These are phyloP conservation scores for Periphyllus acericola DNA, from an alignment of 2,888 invertebrate genomes.

Conservation along the genomic window DNA sequence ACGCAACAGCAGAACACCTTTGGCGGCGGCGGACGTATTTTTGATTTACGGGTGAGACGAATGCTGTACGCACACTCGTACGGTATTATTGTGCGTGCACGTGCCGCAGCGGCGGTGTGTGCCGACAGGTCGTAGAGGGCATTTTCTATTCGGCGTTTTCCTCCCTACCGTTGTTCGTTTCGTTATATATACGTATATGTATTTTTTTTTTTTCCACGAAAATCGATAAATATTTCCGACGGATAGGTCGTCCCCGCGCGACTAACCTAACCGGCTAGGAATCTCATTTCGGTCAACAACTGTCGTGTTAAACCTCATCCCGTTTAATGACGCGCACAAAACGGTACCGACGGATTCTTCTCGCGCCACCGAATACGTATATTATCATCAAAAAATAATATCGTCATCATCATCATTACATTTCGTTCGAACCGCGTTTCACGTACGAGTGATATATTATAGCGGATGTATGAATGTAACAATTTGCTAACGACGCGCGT, in stretches of 20 bases:
- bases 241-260: neutral
- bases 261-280: too few species aligned
- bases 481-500: too few species aligned
- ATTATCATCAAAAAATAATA: too few species aligned
- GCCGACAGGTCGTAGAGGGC: neutral
- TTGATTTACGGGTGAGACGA: slow-evolving; percentile 14
- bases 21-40: neutral
- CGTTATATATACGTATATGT: neutral
- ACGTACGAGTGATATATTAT: neutral
- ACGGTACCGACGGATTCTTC: neutral
- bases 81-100: neutral
- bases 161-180: neutral
- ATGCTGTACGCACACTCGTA: neutral
- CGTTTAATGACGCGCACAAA: neutral
- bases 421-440: neutral
- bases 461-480: too few species aligned
- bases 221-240: slow-evolving; percentile 17
- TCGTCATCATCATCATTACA: too few species aligned
- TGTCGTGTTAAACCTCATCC: neutral
- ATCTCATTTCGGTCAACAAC: neutral
- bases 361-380: neutral
- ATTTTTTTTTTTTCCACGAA: neutral
- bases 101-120: neutral
- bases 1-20: neutral
- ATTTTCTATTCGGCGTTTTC: neutral